Conservation (phyloP, 2,888 invertebrate genomes). For the Octodonta nipae region DNA sequence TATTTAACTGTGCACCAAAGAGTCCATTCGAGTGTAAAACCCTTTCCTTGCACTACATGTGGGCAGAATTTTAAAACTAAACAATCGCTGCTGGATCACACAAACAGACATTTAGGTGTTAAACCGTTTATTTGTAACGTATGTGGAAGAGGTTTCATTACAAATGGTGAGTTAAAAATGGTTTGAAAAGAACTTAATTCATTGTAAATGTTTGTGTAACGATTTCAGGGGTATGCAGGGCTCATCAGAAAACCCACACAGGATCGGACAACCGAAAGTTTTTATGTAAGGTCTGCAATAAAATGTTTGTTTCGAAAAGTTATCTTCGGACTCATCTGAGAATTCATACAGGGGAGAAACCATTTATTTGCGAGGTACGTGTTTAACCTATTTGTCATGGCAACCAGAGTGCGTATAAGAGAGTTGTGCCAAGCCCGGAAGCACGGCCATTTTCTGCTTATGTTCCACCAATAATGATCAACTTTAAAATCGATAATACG, state of each 20-base stretch:
- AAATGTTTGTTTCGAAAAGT: conserved; percentile 48
- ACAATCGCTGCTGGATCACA: conserved; percentile 45
- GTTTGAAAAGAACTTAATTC: conserved; percentile 3
- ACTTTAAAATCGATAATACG: too few species aligned
- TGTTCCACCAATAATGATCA: too few species aligned
- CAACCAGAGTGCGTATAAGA: too few species aligned
- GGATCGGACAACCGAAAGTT: conserved; percentile 46
- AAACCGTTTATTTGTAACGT: conserved; percentile 46
- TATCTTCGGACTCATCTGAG: conserved; percentile 45
- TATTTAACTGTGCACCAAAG: conserved; percentile 47
- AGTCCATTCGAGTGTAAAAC: conserved; percentile 45
- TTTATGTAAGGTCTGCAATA: conserved; percentile 45
- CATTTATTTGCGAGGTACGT: conserved; percentile 44
- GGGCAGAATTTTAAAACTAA: conserved; percentile 46
- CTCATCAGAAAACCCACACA: conserved; percentile 45
- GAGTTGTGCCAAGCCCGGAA: too few species aligned
- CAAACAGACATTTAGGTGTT: conserved; percentile 46
- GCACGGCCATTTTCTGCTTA: too few species aligned
- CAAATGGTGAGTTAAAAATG: conserved; percentile 40
- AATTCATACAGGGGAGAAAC: conserved; percentile 48
- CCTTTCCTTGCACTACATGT: conserved; percentile 44
- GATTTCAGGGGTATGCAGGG: conserved; percentile 39
- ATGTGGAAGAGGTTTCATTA: conserved; percentile 46
- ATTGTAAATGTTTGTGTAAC: conserved; percentile 2
- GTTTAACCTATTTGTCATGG: too few species aligned